Conservation (phyloP, 2,797 vertebrate species). For the Artibeus lituratus region DNA sequence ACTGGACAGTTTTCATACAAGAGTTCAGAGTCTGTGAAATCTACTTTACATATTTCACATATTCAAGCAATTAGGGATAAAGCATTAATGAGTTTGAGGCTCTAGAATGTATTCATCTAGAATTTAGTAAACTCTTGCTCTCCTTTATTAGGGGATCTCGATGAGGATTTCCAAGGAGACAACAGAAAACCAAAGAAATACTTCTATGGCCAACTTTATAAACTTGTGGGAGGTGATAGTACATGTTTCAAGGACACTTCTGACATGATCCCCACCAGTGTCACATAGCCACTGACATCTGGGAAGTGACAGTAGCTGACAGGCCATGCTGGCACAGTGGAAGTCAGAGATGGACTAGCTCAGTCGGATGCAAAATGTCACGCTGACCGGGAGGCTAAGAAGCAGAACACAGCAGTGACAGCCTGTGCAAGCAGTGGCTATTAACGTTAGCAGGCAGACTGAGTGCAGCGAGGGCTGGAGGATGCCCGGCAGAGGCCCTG, state of each 20-base stretch:
- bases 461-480: neutral
- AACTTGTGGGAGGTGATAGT: neutral
- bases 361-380: conserved; percentile 53
- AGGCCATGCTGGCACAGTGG: conserved; percentile 41
- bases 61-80: neutral
- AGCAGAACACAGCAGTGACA: neutral
- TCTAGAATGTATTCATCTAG: neutral
- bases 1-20: neutral
- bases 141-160: neutral
- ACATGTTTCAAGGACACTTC: conserved; percentile 48
- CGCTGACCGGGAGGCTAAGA: conserved; percentile 32
- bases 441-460: conserved; percentile 28
- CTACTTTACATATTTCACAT: neutral
- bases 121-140: neutral
- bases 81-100: neutral
- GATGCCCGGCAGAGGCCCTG: neutral
- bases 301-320: conserved; percentile 60
- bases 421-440: neutral
- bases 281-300: conserved; percentile 43
- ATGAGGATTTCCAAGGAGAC: neutral
- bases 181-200: neutral
- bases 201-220: neutral
- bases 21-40: neutral
- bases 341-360: conserved; percentile 51
- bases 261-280: neutral